Conservation (phyloP, 2,888 invertebrate genomes). For the Drosophila rubida region DNA sequence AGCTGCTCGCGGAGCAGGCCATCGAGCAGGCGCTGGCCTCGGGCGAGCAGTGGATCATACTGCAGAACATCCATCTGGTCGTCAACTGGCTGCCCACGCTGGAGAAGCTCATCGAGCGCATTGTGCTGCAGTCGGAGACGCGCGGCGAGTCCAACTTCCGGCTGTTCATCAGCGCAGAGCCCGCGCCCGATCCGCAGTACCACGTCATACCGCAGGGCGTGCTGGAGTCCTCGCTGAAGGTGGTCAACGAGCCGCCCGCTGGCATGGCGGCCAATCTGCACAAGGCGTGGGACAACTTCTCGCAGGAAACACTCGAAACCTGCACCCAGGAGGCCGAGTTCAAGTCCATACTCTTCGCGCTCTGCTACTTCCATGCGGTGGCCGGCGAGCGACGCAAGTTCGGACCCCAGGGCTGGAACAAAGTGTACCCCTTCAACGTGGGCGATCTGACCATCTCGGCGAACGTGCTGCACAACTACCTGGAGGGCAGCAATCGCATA, state of each 20-base stretch:
- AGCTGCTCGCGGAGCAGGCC: constrained; percentile 94
- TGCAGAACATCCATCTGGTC: constrained; percentile 97
- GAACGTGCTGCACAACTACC: constrained; percentile 95
- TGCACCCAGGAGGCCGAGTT: constrained; percentile 97
- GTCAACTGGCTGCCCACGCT: constrained; percentile 94
- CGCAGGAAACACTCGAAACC: constrained; percentile 95
- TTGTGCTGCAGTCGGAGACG: constrained; percentile 88
- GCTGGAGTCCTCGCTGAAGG: constrained; percentile 96
- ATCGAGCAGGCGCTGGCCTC: constrained; percentile 90
- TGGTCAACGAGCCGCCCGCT: constrained; percentile 97
- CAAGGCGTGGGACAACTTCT: constrained; percentile 96
- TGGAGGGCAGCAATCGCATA: constrained; percentile 94
- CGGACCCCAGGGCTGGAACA: constrained; percentile 97
- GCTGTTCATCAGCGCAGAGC: constrained; percentile 95
- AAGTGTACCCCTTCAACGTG: constrained; percentile 91
- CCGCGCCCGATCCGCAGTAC: constrained; percentile 89
- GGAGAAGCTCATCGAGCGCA: constrained; percentile 96
- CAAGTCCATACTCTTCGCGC: constrained; percentile 94
- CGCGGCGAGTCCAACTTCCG: constrained; percentile 85
- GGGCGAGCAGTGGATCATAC: constrained; percentile 95
- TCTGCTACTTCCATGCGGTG: constrained; percentile 98
- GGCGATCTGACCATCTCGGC: constrained; percentile 97
- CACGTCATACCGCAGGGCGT: constrained; percentile 93
- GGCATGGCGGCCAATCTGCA: constrained; percentile 98
- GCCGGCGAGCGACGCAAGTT: constrained; percentile 97